Conservation (phyloP, 2,797 vertebrate genomes). For the Diglossa cyanea region DNA sequence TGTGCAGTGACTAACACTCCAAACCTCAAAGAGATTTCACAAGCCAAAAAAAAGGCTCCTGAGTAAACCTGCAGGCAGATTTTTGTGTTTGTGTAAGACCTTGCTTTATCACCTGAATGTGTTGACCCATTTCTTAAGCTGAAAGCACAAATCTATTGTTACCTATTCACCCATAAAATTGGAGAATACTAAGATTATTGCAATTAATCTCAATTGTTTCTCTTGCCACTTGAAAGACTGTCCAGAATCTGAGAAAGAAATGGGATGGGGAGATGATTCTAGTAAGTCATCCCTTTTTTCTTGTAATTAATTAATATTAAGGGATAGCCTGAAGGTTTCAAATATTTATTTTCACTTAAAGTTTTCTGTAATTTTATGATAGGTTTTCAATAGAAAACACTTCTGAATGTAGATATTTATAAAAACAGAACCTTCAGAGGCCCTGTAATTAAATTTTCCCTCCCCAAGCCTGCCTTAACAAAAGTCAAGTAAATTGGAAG, state of each 20-base stretch:
- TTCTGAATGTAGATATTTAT: not conserved
- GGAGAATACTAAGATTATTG: not conserved
- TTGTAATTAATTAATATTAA: not conserved
- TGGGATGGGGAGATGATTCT: not conserved
- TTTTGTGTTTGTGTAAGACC: not conserved
- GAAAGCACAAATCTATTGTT: not conserved
- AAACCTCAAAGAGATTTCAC: not conserved
- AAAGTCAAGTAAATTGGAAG: not conserved
- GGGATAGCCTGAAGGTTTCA: not conserved
- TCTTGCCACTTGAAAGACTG: not conserved
- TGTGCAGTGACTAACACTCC: not conserved
- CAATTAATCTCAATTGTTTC: not conserved
- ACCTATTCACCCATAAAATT: not conserved
- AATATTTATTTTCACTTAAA: not conserved
- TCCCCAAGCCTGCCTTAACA: not conserved
- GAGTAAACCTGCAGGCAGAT: not conserved
- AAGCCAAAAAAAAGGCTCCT: not conserved
- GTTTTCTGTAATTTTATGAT: not conserved
- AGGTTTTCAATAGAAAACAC: not conserved
- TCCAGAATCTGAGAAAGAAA: not conserved
- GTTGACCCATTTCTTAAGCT: not conserved
- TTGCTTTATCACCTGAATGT: not conserved
- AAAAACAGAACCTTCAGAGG: not conserved
- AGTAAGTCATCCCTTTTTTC: not conserved
- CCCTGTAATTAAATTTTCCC: not conserved